Evolutionary conservation across 2,797 vertebrate species (phyloP), one percentile per base, ranked within the genome.

Genomic region (Nannoperca australis): DNA sequence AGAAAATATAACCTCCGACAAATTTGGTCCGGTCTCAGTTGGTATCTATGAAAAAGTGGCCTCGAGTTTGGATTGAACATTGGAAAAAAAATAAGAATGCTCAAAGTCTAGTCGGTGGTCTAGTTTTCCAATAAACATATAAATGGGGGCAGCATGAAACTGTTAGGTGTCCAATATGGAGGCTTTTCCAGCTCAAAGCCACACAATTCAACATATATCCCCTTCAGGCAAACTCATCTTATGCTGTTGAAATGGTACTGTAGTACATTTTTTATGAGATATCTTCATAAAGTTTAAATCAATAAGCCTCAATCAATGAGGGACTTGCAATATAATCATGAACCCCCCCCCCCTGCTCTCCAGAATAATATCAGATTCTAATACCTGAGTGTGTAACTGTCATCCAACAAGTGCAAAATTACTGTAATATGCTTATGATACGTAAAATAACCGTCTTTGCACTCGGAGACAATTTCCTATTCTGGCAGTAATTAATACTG

Each of bases 371-470:
- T 61, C 53, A 75, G 27, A 32, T 54, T 75, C 36, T 85, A 77
- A 81, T 74, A 70, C 51, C 64, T 47, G 61, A 56, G 73, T 81
- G 76, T 66, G 56, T 45, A 77, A 75, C 62, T 73, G 81, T 72
- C 77, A 83, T 75, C 50, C 30, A 44, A 62, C 53, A 60, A 70
- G 63, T n/a, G 55, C 17, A 34, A 74, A 80, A 85, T 82, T 66
- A 81, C 56, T 73, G 75, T 79, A 64, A 83, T 70, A 79, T 73
- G 56, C 82, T 58, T 68, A 55, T 65, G 50, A 74, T 79, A 70
- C 68, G 65, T 45, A 36, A 68, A 87, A 81, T 71, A 55, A 55
- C 59, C 67, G 60, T 73, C 54, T 66, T 59, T 73, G 55, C 53
- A 24, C 58, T 50, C 15, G 1, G 40, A 76, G 47, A 79, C 49